These are phyloP conservation scores for Apis laboriosa DNA, from an alignment of 1,140 invertebrate genomes.

Conservation along the genomic window DNA sequence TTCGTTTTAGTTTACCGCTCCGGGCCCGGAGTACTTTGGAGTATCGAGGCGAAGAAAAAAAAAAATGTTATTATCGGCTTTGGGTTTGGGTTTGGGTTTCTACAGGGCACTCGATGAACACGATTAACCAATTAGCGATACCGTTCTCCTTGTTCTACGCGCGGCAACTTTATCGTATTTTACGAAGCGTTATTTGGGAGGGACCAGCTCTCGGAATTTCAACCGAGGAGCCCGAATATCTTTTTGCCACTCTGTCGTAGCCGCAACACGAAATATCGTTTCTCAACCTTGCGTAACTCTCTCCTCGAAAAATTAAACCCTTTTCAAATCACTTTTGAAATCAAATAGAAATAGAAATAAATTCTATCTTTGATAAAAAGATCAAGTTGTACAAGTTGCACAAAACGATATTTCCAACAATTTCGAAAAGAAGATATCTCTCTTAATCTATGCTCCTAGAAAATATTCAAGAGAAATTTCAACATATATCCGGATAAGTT, in stretches of 20 bases:
- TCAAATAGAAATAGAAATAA: too few relatives aligned
- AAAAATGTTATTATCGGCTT: constrained; percentile 49
- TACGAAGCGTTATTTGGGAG: constrained; percentile 35
- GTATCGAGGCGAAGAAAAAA: background rate
- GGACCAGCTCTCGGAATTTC: constrained; percentile 24
- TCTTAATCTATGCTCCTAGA: too few relatives aligned
- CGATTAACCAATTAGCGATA: constrained; percentile 63
- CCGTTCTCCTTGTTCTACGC: constrained; percentile 48
- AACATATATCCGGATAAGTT: too few relatives aligned
- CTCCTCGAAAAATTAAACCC: background rate
- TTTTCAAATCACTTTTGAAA: background rate
- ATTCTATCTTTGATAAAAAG: too few relatives aligned
- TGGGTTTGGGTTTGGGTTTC: constrained; percentile 42
- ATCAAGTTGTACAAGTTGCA: too few relatives aligned
- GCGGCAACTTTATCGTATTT: constrained; percentile 41
- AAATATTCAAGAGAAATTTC: too few relatives aligned
- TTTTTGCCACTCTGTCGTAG: constrained; percentile 22
- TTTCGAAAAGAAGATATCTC: background rate
- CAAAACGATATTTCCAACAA: too few relatives aligned
- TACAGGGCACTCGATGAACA: constrained; percentile 47
- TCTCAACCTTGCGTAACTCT: background rate
- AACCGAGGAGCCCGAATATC: background rate
- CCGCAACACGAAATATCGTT: background rate
- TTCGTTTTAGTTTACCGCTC: constrained; percentile 38
- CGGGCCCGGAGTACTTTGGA: background rate